phyloP scores from a whole-genome alignment of 2,113 vertebrate species.

The Paratilapia polleni region DNA sequence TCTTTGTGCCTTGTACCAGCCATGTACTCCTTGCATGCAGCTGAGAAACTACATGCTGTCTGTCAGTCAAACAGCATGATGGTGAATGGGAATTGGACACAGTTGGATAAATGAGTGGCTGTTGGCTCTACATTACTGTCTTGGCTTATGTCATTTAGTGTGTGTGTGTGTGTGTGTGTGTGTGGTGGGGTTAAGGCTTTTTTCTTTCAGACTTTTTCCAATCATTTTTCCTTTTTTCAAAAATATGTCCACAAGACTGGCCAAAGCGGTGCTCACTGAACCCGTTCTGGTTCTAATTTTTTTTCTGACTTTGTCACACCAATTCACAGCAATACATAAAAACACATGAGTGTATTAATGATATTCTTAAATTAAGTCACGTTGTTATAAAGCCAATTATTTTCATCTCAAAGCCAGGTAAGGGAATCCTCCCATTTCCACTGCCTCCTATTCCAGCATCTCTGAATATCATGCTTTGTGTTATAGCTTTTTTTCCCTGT shows the following conservation, averaged over 20 bases:
- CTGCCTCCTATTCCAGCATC: slow-evolving; percentile 8
- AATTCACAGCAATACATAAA: neutral
- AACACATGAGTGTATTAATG: neutral
- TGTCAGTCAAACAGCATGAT: slow-evolving; percentile 21
- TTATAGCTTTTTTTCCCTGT: neutral
- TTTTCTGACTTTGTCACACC: neutral
- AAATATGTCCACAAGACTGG: neutral
- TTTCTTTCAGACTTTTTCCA: neutral
- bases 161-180: neutral
- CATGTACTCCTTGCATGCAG: neutral
- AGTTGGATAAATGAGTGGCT: neutral
- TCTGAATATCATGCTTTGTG: slow-evolving; percentile 12
- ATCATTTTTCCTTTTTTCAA: neutral
- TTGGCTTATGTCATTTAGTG: neutral
- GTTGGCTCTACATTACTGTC: neutral
- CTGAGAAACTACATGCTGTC: slow-evolving; percentile 18
- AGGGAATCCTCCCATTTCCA: slow-evolving; percentile 34
- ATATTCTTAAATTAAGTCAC: slow-evolving; percentile 12
- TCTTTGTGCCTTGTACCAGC: neutral
- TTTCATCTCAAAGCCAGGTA: slow-evolving; percentile 1
- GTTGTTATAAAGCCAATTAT: slow-evolving; percentile 20
- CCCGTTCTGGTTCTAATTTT: neutral
- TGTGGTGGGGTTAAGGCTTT: neutral
- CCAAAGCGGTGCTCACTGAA: neutral
- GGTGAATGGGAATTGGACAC: neutral